Evolutionary conservation across 2,888 invertebrate genomes (phyloP).

Genomic region (Caenorhabditis panamensis): DNA sequence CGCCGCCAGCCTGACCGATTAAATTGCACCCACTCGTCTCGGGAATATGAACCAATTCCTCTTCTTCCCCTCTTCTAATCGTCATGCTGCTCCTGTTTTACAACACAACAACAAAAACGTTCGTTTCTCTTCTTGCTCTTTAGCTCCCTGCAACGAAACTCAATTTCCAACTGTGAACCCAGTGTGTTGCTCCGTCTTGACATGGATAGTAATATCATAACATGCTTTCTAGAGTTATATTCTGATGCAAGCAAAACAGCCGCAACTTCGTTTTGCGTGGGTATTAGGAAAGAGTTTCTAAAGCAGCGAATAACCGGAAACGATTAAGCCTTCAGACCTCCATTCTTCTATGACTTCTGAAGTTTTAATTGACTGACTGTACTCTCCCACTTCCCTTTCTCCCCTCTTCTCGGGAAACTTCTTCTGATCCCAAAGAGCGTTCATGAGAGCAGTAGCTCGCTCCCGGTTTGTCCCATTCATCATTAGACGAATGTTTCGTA

Average conservation of each 20-base stretch:
- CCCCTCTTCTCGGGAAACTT: not conserved
- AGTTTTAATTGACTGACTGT: not conserved
- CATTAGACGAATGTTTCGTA: conserved; percentile 51
- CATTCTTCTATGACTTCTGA: too few relatives aligned
- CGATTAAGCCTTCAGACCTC: not conserved
- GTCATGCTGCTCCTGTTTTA: conserved; percentile 6
- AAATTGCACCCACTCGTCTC: conserved; percentile 41
- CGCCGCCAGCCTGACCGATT: conserved; percentile 15
- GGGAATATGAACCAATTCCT: conserved; percentile 13
- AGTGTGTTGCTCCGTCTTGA: conserved; percentile 8
- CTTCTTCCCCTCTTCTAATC: conserved; percentile 10
- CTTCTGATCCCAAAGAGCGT: too few relatives aligned
- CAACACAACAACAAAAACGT: conserved; percentile 10
- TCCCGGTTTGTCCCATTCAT: conserved; percentile 30
- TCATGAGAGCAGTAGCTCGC: too few relatives aligned
- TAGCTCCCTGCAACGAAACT: conserved; percentile 15
- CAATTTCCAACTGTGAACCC: conserved; percentile 1
- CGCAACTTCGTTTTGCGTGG: not conserved
- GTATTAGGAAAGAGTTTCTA: not conserved
- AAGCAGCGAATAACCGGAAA: conserved; percentile 4
- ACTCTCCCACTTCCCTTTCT: conserved; percentile 3
- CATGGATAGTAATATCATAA: conserved; percentile 26
- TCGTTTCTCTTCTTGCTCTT: conserved; percentile 25
- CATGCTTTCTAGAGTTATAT: not conserved
- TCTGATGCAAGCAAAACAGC: too few relatives aligned